Evolutionary conservation across 2,888 invertebrate genomes (phyloP), one percentile per base, ranked within the genome.

Genomic region (Melinaea marsaeus): DNA sequence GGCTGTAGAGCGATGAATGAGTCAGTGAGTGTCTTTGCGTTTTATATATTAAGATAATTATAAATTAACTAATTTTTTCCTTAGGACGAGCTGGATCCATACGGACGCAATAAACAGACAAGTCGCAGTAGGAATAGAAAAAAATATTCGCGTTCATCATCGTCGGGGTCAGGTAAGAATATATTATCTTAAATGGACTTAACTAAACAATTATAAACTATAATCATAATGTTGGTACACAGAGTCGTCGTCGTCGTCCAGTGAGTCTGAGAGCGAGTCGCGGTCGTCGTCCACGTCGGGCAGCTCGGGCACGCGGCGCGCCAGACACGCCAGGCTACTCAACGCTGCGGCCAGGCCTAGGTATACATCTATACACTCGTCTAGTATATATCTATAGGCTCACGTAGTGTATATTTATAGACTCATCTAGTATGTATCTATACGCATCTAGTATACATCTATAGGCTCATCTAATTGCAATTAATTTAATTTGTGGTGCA

Each of bases 241-340:
- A 91, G 91, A 91, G 68, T 86, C 91, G 2, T 89, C 91, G 11
- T 79, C 91, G 4, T 84, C 91, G 42, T 89, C 91, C 0, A 90
- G 88, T 65, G 91, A 88, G 66, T 90, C 91, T 0, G 91, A 91
- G 74, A 91, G 90, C 74, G 91, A 90, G 66, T 86, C 91, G 0
- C 90, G 81, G 13, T 86, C 91, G 59, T 90, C 91, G 11, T 89
- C 91, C 2, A 84, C 91, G 2, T 89, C 90, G 54, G 88, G 89
- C 66, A 90, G 89, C 66, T 91, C 91, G 13, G 87, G 86, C 2
- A 84, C 89, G 34, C 76, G 88, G 2, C 85, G 90, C 7, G 90
- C 89, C 4, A 67, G 90, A 0, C 88, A 89, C 70, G 89, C 89
- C 58, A 72, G 89, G 2, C 78, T 90, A 0, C 79, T 90, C 64